phyloP scores from a whole-genome alignment of 2,888 invertebrate species.

The Julus scanicus region DNA sequence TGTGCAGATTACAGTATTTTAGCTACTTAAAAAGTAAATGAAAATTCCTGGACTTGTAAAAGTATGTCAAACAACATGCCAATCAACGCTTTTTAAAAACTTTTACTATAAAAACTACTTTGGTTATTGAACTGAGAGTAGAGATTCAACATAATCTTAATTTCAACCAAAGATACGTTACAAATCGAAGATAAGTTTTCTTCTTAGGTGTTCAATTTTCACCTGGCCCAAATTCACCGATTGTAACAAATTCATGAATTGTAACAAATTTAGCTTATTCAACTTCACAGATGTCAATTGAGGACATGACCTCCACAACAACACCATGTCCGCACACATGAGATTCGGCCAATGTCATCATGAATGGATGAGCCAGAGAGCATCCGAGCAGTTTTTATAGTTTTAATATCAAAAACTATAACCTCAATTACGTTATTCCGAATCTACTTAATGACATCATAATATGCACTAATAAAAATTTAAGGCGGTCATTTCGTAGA shows the following conservation, averaged over 20 bases:
- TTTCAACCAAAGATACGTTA: no score
- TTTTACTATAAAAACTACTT: no score
- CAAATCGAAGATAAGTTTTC: background rate
- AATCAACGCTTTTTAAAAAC: no score
- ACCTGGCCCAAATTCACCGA: background rate
- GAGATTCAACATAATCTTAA: no score
- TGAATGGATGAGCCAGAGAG: background rate
- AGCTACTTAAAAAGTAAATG: no score
- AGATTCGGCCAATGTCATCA: background rate
- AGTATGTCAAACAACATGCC: no score
- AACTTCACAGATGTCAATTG: background rate
- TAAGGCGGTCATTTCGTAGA: background rate
- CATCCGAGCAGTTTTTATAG: background rate
- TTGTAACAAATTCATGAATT: no score
- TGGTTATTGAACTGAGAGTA: no score
- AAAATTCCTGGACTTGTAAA: no score
- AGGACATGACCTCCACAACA: slow-evolving; percentile 6
- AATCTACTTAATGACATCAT: background rate
- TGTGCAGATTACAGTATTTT: no score
- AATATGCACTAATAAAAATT: background rate
- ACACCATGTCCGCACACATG: background rate
- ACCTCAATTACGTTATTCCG: background rate
- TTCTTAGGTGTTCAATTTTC: background rate
- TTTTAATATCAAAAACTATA: slow-evolving; percentile 1
- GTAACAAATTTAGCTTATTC: background rate